Conservation (phyloP, 2,888 invertebrate species). For the Marasmarcha lunaedactyla region DNA sequence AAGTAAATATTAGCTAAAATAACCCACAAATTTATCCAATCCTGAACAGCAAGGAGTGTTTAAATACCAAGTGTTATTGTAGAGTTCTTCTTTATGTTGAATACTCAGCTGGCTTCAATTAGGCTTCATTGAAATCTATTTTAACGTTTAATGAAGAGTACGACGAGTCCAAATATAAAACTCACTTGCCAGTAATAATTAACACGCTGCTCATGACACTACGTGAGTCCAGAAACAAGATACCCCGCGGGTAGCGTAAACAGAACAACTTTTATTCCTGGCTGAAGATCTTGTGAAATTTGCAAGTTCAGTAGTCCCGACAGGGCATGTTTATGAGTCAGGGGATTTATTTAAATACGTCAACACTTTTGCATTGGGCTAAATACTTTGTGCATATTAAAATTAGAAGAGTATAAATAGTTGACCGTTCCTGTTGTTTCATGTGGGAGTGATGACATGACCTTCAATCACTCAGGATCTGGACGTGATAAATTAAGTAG, state of each 20-base stretch:
- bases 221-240: too few species aligned
- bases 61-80: too few species aligned
- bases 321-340: slow-evolving; percentile 25
- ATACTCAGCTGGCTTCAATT: slow-evolving; percentile 27
- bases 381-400: slow-evolving; percentile 33
- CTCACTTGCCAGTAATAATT: slow-evolving; percentile 14
- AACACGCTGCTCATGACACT: not conserved
- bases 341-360: slow-evolving; percentile 24
- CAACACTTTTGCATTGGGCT: slow-evolving; percentile 37
- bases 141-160: slow-evolving; percentile 26
- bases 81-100: slow-evolving; percentile 13
- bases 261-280: too few species aligned
- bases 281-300: not conserved
- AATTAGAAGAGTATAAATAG: slow-evolving; percentile 48
- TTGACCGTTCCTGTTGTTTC: slow-evolving; percentile 30
- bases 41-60: too few species aligned
- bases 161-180: slow-evolving; percentile 25
- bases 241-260: too few species aligned
- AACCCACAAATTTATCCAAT: too few species aligned
- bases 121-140: slow-evolving; percentile 30
- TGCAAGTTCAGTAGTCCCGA: not conserved
- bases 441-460: slow-evolving; percentile 45
- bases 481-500: slow-evolving; percentile 22
- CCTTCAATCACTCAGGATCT: slow-evolving; percentile 44
- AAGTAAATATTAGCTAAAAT: too few species aligned